A percentile compares a stretch with the other conserved stretches of the same genome.
Evolutionary conservation across 2,113 vertebrate species (phyloP).

Genomic region (Thunnus thynnus): DNA sequence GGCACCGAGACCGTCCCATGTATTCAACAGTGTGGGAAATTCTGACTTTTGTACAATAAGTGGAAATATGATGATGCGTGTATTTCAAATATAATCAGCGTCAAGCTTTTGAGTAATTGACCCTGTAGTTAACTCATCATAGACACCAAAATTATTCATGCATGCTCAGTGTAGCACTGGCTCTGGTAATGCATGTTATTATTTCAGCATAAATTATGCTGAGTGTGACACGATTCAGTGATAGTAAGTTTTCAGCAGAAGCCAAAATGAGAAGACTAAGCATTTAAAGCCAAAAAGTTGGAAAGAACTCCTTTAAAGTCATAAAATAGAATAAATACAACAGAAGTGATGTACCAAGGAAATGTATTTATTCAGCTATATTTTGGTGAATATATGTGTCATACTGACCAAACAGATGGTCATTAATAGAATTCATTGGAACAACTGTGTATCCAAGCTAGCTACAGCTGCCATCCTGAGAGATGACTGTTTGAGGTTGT

Average conservation of each 20-base stretch:
- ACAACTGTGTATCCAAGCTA: no score
- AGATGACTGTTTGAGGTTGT: no score
- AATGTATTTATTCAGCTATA: no score
- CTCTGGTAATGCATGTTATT: background rate
- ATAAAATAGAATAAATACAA: background rate
- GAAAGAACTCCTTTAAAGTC: background rate
- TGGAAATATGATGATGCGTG: background rate
- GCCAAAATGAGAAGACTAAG: background rate
- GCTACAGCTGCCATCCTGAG: no score
- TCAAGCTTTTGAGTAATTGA: background rate
- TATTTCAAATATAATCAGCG: background rate
- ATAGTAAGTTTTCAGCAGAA: background rate
- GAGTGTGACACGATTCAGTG: background rate
- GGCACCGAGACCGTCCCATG: background rate
- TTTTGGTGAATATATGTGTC: no score
- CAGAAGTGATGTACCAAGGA: no score
- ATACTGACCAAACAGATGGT: no score
- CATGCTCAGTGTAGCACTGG: background rate
- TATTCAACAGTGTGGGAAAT: background rate
- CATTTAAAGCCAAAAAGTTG: no score
- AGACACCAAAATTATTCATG: background rate
- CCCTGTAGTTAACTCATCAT: no score
- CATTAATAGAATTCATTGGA: no score
- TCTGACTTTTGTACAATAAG: background rate
- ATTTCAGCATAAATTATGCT: background rate